Conservation (phyloP, 2,888 invertebrate genomes). For the Nomada ruficornis region DNA sequence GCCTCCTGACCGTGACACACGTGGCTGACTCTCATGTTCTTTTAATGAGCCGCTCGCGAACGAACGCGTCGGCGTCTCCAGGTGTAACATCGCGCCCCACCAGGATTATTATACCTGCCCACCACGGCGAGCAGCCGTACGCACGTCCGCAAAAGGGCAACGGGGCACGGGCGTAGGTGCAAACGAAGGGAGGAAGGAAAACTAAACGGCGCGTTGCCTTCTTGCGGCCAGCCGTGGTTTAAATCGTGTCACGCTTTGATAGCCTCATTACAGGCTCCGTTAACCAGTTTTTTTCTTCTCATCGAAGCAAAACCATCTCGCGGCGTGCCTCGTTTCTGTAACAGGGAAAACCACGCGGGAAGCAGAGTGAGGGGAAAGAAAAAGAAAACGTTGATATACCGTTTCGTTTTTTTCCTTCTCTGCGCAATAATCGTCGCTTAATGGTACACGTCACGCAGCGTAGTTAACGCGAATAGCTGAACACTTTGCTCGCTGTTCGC, state of each 20-base stretch:
- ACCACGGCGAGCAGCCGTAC: not conserved
- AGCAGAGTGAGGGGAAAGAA: not conserved
- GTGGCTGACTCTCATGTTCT: slow-evolving; percentile 70
- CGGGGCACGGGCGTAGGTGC: slow-evolving; percentile 48
- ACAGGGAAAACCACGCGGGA: not conserved
- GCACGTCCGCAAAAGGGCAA: slow-evolving; percentile 48
- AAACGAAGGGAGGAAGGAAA: slow-evolving; percentile 56
- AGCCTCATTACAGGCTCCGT: slow-evolving; percentile 81
- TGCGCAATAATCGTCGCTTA: slow-evolving; percentile 32
- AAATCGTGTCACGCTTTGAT: slow-evolving; percentile 79
- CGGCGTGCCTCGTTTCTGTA: not conserved
- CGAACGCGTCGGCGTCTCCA: slow-evolving; percentile 51
- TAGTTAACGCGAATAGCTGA: slow-evolving; percentile 18
- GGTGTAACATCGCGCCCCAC: slow-evolving; percentile 44
- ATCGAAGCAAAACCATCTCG: slow-evolving; percentile 32
- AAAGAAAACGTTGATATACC: slow-evolving; percentile 18
- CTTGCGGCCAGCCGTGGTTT: slow-evolving; percentile 48
- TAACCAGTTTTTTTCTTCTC: slow-evolving; percentile 70
- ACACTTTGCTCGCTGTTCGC: not conserved
- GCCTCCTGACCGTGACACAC: slow-evolving; percentile 53
- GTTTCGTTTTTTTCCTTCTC: slow-evolving; percentile 4
- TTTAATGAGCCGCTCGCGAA: slow-evolving; percentile 69
- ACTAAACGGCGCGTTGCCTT: slow-evolving; percentile 45
- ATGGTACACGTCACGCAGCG: slow-evolving; percentile 50
- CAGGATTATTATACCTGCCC: too few species aligned